Evolutionary conservation across 2,888 invertebrate genomes (phyloP).

Genomic region (Entomobrya proxima): DNA sequence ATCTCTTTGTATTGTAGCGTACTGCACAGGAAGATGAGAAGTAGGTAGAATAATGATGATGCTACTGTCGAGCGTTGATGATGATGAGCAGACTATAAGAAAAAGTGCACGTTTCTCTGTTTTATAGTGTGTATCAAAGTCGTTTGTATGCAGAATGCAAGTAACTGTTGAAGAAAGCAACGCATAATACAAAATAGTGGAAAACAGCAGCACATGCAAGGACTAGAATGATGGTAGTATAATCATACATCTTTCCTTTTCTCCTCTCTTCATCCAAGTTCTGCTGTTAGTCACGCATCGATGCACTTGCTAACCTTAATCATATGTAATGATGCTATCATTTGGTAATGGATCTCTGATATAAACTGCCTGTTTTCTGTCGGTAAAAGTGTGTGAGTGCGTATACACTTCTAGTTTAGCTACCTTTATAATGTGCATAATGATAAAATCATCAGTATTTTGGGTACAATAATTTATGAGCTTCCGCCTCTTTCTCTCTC

Average conservation of each 20-base stretch:
- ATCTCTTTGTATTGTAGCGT: not conserved
- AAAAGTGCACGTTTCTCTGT: not conserved
- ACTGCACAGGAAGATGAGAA: not conserved
- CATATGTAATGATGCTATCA: slow-evolving; percentile 57
- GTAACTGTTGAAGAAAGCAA: not conserved
- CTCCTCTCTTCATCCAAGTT: slow-evolving; percentile 9
- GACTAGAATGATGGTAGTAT: slow-evolving; percentile 6
- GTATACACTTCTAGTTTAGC: not conserved
- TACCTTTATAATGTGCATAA: not conserved
- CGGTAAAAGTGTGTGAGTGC: not conserved
- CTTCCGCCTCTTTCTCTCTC: slow-evolving; percentile 24
- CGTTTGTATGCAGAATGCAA: not conserved
- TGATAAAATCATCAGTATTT: slow-evolving; percentile 20
- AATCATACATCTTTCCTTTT: not conserved
- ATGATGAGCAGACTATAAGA: not conserved
- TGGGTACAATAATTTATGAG: slow-evolving; percentile 54
- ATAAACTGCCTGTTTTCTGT: slow-evolving; percentile 19
- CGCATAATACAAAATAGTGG: not conserved
- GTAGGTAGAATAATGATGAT: not conserved
- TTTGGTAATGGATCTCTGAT: slow-evolving; percentile 56
- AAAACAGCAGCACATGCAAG: not conserved
- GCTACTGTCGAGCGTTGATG: too few relatives aligned
- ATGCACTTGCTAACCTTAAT: slow-evolving; percentile 63
- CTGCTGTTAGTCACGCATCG: slow-evolving; percentile 43
- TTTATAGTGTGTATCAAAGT: not conserved